Percentiles rank a stretch among this genome's conserved stretches.
Evolutionary conservation across 2,113 vertebrate species (phyloP).

Genomic region (Irena cyanogastra): DNA sequence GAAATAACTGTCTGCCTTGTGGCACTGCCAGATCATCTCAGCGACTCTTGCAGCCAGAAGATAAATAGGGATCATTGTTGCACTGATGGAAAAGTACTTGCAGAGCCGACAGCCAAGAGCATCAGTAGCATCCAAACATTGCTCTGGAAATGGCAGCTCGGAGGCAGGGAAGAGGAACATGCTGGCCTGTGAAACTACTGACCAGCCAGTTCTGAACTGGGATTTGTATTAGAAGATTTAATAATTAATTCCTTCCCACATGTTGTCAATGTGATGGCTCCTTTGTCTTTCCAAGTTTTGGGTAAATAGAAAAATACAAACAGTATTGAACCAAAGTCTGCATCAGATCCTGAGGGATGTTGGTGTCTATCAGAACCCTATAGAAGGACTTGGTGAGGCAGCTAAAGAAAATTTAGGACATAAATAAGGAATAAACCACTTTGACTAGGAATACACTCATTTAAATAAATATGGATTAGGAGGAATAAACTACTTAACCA

Average conservation of each 20-base stretch:
- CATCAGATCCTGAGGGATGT: not conserved
- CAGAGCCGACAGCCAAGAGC: constrained; percentile 13
- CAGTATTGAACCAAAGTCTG: not conserved
- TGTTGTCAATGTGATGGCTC: not conserved
- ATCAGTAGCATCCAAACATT: not conserved
- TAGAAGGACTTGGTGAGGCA: not conserved
- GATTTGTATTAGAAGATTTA: not conserved
- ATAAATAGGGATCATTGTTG: constrained; percentile 76
- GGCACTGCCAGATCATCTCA: constrained; percentile 83
- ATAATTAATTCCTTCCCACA: not conserved
- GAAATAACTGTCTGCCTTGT: constrained; percentile 90
- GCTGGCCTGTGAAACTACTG: not conserved
- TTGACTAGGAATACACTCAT: not conserved
- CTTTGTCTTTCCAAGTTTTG: not conserved
- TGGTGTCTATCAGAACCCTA: not conserved
- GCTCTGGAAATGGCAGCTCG: not conserved
- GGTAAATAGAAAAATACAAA: not conserved
- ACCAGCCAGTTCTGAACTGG: not conserved
- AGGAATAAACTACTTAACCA: not conserved
- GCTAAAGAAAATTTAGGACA: not conserved
- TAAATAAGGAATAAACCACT: not conserved
- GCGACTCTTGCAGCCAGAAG: constrained; percentile 79
- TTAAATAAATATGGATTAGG: not conserved
- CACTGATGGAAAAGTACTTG: constrained; percentile 47
- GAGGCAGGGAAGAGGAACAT: not conserved